Base-by-base conservation (phyloP, 2,888 invertebrate species). In the Muschampia plurimacula region DNA sequence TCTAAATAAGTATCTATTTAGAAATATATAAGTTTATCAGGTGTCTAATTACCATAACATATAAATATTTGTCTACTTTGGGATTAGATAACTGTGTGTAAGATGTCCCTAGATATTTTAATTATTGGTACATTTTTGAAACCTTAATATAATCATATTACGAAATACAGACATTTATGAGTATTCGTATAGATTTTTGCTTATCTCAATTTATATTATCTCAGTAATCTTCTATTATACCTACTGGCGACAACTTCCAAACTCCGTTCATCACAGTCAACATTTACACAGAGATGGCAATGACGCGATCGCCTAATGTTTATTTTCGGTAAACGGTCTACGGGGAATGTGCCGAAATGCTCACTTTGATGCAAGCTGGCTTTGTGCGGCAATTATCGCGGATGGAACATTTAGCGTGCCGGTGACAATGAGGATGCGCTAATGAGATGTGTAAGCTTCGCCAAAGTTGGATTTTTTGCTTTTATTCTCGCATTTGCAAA, bases 341-440 rank as follows among this genome's bases (percentile, higher is more conserved):
- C 36, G 36, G 60, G 60, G 60, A 55, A 67, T 41, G 62, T 62
- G 55, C 55, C 59, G 44, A 52, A 62, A 49, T 49, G 41, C 13
- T 49, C 49, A 49, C 71, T 60, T 68, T 62, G 67, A 36, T 74
- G 76, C 77, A 76, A 9, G 78, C 77, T 80, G 74, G 78, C 77
- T 84, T 87, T 89, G 86, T 89, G 79, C 85, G 85, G 79, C 86
- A 91, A 92, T 92, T 92, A 91, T 84, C 91, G 82, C 83, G 74
- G 74, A 75, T 72, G 77, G 75, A 76, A 77, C 87, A 81, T 88
- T 93, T 93, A 93, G 91, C 92, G 85, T 74, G 76, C 77, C 76
- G 78, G 86, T 88, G 92, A 87, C 89, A 91, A 92, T 86, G 83
- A 88, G 88, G 85, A 90, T 89, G 84, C 86, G 91, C 86, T 91